Base-by-base conservation (phyloP, 64 coral and sea anemone species). In the Hydrozoanthus tunicans region DNA sequence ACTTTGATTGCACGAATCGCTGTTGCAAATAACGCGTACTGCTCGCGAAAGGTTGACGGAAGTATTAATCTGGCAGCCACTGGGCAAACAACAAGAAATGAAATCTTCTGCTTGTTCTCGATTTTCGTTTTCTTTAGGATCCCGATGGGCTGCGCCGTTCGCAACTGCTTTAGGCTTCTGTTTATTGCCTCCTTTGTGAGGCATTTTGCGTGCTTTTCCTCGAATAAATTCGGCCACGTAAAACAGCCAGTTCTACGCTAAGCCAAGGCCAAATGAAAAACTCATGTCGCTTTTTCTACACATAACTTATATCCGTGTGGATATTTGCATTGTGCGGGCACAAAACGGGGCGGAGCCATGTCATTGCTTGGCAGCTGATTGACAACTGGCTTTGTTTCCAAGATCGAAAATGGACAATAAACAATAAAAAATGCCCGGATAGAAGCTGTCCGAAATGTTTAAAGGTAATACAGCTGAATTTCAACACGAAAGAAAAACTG, bases 11-110 rank as follows among this genome's bases (percentile, higher is more conserved):
- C 97, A 99, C 5, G 70, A 77, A 11, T 99, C 97, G 80, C 93
- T 99, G 77, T 99, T 99, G 85, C 97, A 99, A 90, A 99, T 91
- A 53, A 99, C 94, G 10, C 94, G 94, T 86, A 99, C 97, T 78
- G 97, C 92, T 64, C 81, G 81, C 70, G 78, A 93, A 4, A 89
- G 80, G 15, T 91, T 92, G 81, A 96, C 90, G 73, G 94, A 91
- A 77, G 89, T 92, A 63, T 90, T 92, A 53, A 93, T 79, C 70
- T 90, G 86, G 90, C 97, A 99, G 27, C 97, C 97, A 93, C 93
- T 99, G 6, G 97, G 97, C 27, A 91, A 89, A 99, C 97, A 99
- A 88, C 97, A 99, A 55, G 77, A 62, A 71, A 91, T 65, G 8
- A 70, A 77, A 9, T 99, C 94, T 12, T 90, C 94, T 77, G 81